Evolutionary conservation across 2,888 invertebrate species (phyloP), one percentile per base, ranked within the genome.

Genomic region (Sympetrum striolatum): DNA sequence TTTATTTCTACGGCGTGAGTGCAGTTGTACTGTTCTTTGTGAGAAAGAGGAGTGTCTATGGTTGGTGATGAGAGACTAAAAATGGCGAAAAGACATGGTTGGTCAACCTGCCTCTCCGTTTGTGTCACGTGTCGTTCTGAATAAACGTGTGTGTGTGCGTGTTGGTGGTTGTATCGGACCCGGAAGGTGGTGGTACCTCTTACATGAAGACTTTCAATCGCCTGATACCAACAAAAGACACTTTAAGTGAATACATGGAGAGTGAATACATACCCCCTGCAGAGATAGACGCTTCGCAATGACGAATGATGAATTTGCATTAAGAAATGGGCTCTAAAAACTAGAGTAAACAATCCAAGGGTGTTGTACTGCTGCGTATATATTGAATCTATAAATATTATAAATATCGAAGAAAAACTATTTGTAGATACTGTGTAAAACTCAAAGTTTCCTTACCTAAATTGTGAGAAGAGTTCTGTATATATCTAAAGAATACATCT

Each of bases 401-500:
- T 86, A 86, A 86, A 64, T 86, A 86, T 86, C 64, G 60, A 60
- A 86, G 37, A 86, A 37, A 39, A 86, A 60, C 64, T 86, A 86
- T 86, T 86, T 86, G 86, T 86, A 86, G 86, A 86, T 86, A 86
- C 35, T 86, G 86, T 86, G 86, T 86, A 86, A 86, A 60, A 86
- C 86, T 86, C 86, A 86, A 86, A 53, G 18, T 86, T 60, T 86
- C 86, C 86, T 60, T 86, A 58, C 86, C 86, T 86, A 64, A 58
- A n/a, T 86, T 86, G 86, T 64, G 58, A 86, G 58, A 82, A 37
- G 37, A 86, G 58, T n/a, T 18, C n/a, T 86, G 37, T 86, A 37
- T 86, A 86, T 86, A 86, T 60, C n/a, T 35, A 60, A 22, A 82
- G n/a, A 86, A 86, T 86, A 64, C 86, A 86, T 86, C 86, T 82